These are phyloP conservation scores for Limnephilus marmoratus DNA, from an alignment of 2,888 invertebrate species.

Conservation along the genomic window DNA sequence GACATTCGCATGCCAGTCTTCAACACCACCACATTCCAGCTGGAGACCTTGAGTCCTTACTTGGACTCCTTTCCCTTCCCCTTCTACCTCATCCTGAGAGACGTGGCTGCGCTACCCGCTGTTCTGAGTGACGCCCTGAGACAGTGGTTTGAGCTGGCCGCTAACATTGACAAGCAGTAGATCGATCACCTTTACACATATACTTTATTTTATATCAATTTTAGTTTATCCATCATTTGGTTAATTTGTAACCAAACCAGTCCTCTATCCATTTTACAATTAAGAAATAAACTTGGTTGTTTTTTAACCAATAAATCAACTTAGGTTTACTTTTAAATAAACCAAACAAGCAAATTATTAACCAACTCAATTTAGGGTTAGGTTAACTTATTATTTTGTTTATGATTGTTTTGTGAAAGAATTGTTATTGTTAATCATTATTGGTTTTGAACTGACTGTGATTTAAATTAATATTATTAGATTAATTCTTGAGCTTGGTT, in stretches of 20 bases:
- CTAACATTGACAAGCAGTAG: conserved; percentile 74
- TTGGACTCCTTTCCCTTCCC: conserved; percentile 98
- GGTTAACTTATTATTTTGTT: neutral
- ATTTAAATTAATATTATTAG: conserved; percentile 38
- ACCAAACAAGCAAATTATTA: neutral
- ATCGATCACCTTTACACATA: neutral
- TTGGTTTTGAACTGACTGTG: conserved; percentile 48
- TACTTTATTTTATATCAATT: neutral
- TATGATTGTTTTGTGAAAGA: neutral
- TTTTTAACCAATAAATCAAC: neutral
- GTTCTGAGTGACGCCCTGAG: conserved; percentile 96
- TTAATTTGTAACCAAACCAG: neutral
- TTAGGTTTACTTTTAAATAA: neutral
- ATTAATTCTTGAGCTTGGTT: neutral
- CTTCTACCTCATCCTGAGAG: conserved; percentile 95
- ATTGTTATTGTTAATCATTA: conserved; percentile 6
- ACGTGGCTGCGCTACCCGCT: conserved; percentile 90
- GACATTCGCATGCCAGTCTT: conserved; percentile 91
- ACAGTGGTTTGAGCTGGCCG: conserved; percentile 99
- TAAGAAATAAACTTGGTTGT: neutral
- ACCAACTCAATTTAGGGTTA: neutral
- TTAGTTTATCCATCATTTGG: neutral
- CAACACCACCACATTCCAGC: conserved; percentile 77
- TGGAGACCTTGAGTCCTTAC: conserved; percentile 85
- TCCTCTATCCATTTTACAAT: neutral